Conservation (phyloP, 1,140 invertebrate genomes). For the Dryas iulia region DNA sequence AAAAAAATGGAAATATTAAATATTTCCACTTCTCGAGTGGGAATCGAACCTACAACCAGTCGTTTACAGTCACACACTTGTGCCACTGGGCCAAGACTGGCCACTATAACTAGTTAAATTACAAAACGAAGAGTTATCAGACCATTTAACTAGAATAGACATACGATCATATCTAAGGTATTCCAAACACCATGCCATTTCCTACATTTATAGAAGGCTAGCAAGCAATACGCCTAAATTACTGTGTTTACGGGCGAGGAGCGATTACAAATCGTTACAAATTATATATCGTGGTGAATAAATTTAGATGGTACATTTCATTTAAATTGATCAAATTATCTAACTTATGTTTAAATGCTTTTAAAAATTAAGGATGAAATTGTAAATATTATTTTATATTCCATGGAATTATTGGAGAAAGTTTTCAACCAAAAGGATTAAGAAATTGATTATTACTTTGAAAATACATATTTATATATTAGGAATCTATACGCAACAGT, state of each 20-base stretch:
- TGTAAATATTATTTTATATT: background rate
- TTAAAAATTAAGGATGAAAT: background rate
- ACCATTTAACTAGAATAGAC: background rate
- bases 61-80: too few species aligned
- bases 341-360: background rate
- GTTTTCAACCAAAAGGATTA: too few species aligned
- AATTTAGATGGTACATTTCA: constrained; percentile 43
- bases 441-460: too few species aligned
- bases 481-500: background rate
- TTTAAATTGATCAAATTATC: constrained; percentile 46
- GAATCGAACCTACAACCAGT: too few species aligned
- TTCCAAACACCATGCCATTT: constrained; percentile 14
- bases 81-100: too few species aligned
- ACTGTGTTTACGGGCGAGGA: constrained; percentile 31
- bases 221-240: constrained; percentile 24
- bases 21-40: too few species aligned
- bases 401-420: too few species aligned
- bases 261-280: constrained; percentile 33
- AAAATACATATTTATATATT: background rate
- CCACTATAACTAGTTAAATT: too few species aligned
- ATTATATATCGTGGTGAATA: constrained; percentile 37
- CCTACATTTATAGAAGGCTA: constrained; percentile 15
- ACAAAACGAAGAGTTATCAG: background rate
- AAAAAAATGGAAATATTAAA: too few species aligned
- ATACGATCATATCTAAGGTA: constrained; percentile 1